Evolutionary conservation across 2,888 invertebrate genomes (phyloP), one percentile per base, ranked within the genome.

Genomic region (Taphrorychus bicolor): DNA sequence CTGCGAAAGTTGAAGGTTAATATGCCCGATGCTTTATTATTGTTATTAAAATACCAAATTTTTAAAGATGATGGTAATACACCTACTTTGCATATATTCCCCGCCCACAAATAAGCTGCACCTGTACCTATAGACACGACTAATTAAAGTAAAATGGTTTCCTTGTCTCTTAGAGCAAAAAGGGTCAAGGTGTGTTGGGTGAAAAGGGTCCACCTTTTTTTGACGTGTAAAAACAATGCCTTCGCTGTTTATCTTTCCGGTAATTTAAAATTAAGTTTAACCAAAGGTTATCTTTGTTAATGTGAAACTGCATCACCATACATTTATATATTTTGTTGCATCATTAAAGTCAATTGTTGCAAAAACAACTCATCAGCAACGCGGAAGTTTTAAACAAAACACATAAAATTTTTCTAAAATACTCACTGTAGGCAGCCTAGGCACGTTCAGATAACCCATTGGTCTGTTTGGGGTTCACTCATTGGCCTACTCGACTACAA

Each of bases 391-490:
- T 32, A 7, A 45, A 45, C 4, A 32, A 32, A 32, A 45, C 14
- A 45, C 45, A 2, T 45, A 45, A 11, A 17, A 51, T 51, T 11
- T 2, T 53, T 53, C 41, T 11, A 23, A 48, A 62, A 62, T 62
- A 62, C 54, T 54, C 48, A 19, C 51, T n/a, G n/a, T n/a, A n/a
- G n/a, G n/a, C n/a, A n/a, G n/a, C n/a, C n/a, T 22, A 16, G 18
- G 18, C 22, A 24, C 32, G 42, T 11, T 11, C 21, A 51, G 24
- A 7, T 24, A 51, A 51, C 21, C 51, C 51, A 51, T 51, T 51
- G 18, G 18, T 53, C 5, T 19, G 1, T 18, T 57, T 19, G 41
- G 11, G 14, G 54, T 11, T 62, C 24, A 62, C 40, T 56, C 51
- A 57, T 57, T 32, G 18, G 41, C 40, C 16, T 21, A 19, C 21